Base-by-base conservation (phyloP, 2,113 vertebrate species). In the Calyptommatus sinebrachiatus region DNA sequence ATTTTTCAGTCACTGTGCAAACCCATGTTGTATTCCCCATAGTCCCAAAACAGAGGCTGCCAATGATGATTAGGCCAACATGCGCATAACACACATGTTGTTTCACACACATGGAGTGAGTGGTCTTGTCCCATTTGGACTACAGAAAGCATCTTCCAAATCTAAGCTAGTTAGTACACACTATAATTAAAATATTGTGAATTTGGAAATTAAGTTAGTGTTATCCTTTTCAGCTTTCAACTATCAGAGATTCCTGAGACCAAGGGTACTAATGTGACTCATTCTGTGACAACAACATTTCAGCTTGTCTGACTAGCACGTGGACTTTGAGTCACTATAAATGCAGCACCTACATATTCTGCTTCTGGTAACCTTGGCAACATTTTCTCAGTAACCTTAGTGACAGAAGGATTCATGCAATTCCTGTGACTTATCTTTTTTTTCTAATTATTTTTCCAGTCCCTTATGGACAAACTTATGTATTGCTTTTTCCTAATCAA, bases 331-430 rank as follows among this genome's bases (percentile, higher is more conserved):
- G 71, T 7, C 18, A 78, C 35, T 71, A 21, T 61, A 26, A 8
- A 12, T 31, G 10, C 18, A 21, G 10, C 35, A 71, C 16, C 50
- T 45, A 12, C 53, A 9, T 45, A 71, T 26, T 62, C 68, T 46
- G 45, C 26, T 62, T 75, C 50, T 8, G 11, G 73, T 62, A 61
- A 14, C 57, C 73, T 79, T 79, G 41, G 68, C 62, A 71, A 61
- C 35, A 29, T 24, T 71, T 78, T 78, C 53, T 28, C 73, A 45
- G 31, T 62, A 75, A 62, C 60, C 60, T 76, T n/a, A 48, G 61
- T 48, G 18, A 76, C 46, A 11, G 41, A 76, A 48, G 18, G 10
- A 65, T 48, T 65, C 46, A 24, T 8, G 14, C 12, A 8, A 41
- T 45, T 61, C 26, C 57, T 53, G 9, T 21, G 29, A 22, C 9